These are phyloP conservation scores for Gastrophryne carolinensis DNA, from an alignment of 2,797 vertebrate genomes.

Conservation along the genomic window DNA sequence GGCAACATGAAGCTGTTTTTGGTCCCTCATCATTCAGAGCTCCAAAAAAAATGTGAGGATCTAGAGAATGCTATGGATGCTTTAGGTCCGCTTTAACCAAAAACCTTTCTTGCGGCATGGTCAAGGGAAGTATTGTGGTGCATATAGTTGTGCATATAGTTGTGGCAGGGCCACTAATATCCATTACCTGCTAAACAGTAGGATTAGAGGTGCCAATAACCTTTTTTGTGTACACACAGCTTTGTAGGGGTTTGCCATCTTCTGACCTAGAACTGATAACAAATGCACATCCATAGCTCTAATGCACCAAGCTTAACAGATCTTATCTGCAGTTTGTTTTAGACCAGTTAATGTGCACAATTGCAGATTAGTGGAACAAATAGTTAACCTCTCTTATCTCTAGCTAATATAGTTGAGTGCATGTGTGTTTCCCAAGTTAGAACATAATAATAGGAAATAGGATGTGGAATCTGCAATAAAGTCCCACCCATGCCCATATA, in stretches of 20 bases:
- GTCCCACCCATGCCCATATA: neutral
- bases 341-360: slow-evolving; percentile 29
- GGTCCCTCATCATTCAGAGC: too few species aligned
- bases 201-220: neutral
- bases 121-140: neutral
- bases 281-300: neutral
- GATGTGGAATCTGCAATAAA: neutral
- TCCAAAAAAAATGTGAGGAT: too few species aligned
- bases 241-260: neutral
- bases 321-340: slow-evolving; percentile 47
- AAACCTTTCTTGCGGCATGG: too few species aligned
- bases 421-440: neutral
- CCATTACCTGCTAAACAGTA: neutral
- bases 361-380: slow-evolving; percentile 24
- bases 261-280: neutral
- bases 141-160: too few species aligned
- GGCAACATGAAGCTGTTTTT: too few species aligned
- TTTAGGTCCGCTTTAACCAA: too few species aligned
- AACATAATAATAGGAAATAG: slow-evolving; percentile 8
- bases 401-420: neutral
- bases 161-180: neutral
- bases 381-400: slow-evolving; percentile 36
- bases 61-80: too few species aligned
- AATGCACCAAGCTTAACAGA: neutral
- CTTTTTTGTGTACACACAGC: neutral